Evolutionary conservation across 2,888 invertebrate species (phyloP), one percentile per base, ranked within the genome.

Genomic region (Lycophotia porphyrea): DNA sequence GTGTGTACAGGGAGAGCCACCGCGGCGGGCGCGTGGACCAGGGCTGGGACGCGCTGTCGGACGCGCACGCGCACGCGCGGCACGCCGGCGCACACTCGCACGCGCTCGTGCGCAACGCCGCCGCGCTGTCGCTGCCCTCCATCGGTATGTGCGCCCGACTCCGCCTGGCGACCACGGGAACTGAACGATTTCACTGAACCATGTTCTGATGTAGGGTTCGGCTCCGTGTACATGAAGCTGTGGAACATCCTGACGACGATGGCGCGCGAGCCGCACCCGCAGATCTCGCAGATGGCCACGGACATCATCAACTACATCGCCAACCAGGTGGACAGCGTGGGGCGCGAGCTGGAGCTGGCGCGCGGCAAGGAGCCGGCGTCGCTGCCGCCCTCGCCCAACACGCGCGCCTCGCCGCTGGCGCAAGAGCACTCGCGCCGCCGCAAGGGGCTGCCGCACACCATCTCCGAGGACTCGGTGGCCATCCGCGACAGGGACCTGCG

Each of bases 231-330:
- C 94, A 98, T 98, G 94, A 98, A 98, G 94, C 97, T 99, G 76
- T 99, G 99, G 99, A 97, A 97, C 87, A 98, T 98, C 34, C 96
- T 99, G 85, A 96, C 97, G 80, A 96, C 97, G 78, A 97, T 99
- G 89, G 97, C 98, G 76, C 97, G 97, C 80, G 99, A 99, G 97
- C 99, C 99, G 2, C 98, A 98, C 93, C 98, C 98, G 5, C 97
- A 97, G 73, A 98, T 99, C 7, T 97, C 98, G 1, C 94, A 97
- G 76, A 97, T 99, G 97, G 98, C 99, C 11, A 97, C 97, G 85
- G 97, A 97, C 89, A 97, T 99, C 74, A 98, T 98, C 52, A 97
- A 97, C 84, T 97, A 98, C 90, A 98, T 99, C 86, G 97, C 97
- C 77, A 97, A 97, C 88, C 98, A 98, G 96, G 93, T 94, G 91